These are phyloP conservation scores for Drosophila atripex DNA, from an alignment of 2,888 invertebrate genomes.

Conservation along the genomic window DNA sequence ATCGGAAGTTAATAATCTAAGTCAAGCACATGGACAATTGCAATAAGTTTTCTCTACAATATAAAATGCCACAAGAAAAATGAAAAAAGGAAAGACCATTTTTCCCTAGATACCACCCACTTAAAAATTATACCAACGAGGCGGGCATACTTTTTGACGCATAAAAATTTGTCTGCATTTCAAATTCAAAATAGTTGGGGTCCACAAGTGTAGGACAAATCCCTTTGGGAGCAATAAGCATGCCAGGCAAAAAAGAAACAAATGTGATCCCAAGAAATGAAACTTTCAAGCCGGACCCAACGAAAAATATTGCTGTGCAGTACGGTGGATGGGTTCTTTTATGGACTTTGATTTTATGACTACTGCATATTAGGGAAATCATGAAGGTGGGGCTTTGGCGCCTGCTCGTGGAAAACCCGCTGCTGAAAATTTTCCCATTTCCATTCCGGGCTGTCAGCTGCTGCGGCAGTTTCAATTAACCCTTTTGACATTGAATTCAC, in stretches of 20 bases:
- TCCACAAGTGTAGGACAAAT: conserved; percentile 25
- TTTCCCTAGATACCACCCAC: conserved; percentile 4
- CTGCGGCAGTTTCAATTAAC: conserved; percentile 60
- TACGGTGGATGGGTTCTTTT: conserved; percentile 39
- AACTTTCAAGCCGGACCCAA: conserved; percentile 46
- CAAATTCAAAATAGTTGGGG: conserved; percentile 45
- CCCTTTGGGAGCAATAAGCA: conserved; percentile 63
- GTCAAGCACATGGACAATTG: conserved; percentile 14
- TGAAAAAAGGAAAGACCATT: conserved; percentile 2
- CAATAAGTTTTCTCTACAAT: conserved; percentile 1
- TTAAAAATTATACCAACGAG: conserved; percentile 28
- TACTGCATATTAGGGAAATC: conserved; percentile 30
- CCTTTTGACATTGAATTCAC: conserved; percentile 71
- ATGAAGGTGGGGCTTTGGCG: background rate
- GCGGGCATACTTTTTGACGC: conserved; percentile 55
- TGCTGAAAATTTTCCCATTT: conserved; percentile 10
- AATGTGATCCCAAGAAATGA: conserved; percentile 31
- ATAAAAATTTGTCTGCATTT: conserved; percentile 66
- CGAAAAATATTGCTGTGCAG: conserved; percentile 54
- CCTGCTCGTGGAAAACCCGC: background rate
- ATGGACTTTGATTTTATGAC: conserved; percentile 64
- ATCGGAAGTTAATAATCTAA: conserved; percentile 15
- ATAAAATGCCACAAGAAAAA: background rate
- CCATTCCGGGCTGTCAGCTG: conserved; percentile 30
- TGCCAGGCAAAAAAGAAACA: conserved; percentile 19